Evolutionary conservation across 2,888 invertebrate species (phyloP), one percentile per base, ranked within the genome.

Genomic region (Reticulitermes lucifugus): DNA sequence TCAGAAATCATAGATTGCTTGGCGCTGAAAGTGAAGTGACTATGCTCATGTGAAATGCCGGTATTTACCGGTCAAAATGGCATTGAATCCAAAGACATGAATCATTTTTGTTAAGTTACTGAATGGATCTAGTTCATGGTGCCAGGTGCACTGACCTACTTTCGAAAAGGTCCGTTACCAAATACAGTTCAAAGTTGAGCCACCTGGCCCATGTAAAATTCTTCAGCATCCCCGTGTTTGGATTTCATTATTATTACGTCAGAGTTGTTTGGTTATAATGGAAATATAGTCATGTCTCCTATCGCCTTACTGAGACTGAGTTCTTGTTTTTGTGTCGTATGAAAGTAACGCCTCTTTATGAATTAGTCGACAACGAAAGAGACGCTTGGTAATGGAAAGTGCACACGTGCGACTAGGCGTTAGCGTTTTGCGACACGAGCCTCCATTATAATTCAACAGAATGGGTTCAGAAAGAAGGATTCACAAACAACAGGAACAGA

Each of bases 331-430:
- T 41, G 41, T 29, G 12, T 41, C 73, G 73, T 73, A 41, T 35
- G 21, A 41, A 41, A 18, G 41, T 3, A 41, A 73, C 73, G 41
- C 73, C 73, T 73, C 73, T 73, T 73, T 41, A 73, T 73, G 73
- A 73, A 73, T 73, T 73, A 29, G 14, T 35, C 9, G 73, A 73
- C 41, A 41, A 73, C 73, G 41, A 18, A 25, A 73, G 41, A 10
- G 12, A 6, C n/a, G 65, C 65, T 25, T 65, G 3, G 5, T 60
- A 25, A 71, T 25, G 29, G 71, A 25, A 71, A 71, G 29, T 29
- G 29, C 71, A n/a, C 7, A 29, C 29, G 71, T 25, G 71, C 10
- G 71, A 14, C 5, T 4, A 73, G 73, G 73, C 73, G 73, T 73
- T 41, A 29, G 21, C 25, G 1, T 25, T 3, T 70, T 65, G 65